Percentiles rank a stretch among this genome's conserved stretches.
phyloP scores from a whole-genome alignment of 2,797 vertebrate species.

The Eurystomus glaucurus region DNA sequence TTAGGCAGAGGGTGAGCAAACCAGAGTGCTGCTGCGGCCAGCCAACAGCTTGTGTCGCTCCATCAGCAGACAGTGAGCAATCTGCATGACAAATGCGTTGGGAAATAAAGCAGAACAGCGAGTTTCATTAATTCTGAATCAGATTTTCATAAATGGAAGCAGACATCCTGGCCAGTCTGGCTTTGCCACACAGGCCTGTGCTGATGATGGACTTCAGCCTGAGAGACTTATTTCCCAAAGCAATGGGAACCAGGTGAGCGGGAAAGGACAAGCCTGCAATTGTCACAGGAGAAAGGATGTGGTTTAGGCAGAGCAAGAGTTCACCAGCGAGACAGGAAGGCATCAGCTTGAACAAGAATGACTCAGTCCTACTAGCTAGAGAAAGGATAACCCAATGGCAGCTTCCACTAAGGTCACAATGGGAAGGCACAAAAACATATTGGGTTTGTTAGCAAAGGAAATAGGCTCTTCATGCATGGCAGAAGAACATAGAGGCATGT shows the following conservation, averaged over 20 bases:
- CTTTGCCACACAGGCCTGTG: background rate
- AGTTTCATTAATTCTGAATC: background rate
- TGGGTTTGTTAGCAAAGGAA: background rate
- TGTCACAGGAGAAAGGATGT: background rate
- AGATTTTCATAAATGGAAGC: constrained; percentile 12
- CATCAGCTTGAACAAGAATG: background rate
- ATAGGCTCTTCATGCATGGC: background rate
- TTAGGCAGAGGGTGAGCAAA: background rate
- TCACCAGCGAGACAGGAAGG: background rate
- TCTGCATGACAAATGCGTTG: accelerated
- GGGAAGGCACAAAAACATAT: background rate
- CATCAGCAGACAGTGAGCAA: background rate
- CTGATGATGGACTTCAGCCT: background rate
- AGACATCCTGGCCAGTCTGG: background rate
- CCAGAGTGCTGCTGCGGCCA: accelerated
- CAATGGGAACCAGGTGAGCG: background rate
- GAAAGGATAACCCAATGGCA: background rate
- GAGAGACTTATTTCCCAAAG: background rate
- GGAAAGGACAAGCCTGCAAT: background rate
- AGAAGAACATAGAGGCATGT: background rate
- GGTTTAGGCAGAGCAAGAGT: background rate
- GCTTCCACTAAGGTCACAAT: background rate
- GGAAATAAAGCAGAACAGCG: background rate
- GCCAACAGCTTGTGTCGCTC: background rate
- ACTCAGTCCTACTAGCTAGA: background rate